Base-by-base conservation (phyloP, 1,140 invertebrate species). In the Tribolium castaneum region DNA sequence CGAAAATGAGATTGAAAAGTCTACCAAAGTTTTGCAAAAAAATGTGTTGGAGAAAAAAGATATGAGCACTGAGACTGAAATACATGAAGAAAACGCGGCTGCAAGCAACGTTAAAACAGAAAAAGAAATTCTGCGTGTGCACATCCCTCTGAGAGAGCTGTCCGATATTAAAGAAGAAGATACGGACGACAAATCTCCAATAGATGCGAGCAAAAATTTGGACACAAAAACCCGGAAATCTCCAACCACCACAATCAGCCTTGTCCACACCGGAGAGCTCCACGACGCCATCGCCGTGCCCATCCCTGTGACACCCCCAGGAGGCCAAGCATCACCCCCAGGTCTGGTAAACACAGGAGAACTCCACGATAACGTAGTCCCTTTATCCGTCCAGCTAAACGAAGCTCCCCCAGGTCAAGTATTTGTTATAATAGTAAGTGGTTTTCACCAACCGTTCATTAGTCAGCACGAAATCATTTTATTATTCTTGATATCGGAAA, bases 371-470 rank as follows among this genome's bases (percentile, higher is more conserved):
- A 80, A 71, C 19, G 62, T 81, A 7, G 70, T 82, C 10, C 80
- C 80, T n/a, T 14, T 81, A 56, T 74, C 72, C n/a, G 75, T 78
- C 35, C 77, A 81, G 14, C 78, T 81, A 70, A 81, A 80, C 51
- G 75, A 81, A 59, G 77, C 54, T 70, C 34, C 80, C 70, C 82
- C 85, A 86, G 85, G 85, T 86, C 85, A 85, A 86, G 85, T 86
- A 86, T 86, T 82, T 86, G 82, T 86, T 80, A 86, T 86, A 79
- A 86, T 86, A 82, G 85, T 86, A 86, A 86, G 85, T 86, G 80
- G 70, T 79, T 73, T 75, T 59, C 72, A 75, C 72, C 34, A 66
- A 66, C 35, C n/a, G n/a, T 66, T 66, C 25, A 66, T 66, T 30
- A 30, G 25, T 30, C 25, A 35, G 59, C 39, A 45, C 39, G 2